Conservation (phyloP, 2,797 vertebrate species). For the Crenuchus spilurus region DNA sequence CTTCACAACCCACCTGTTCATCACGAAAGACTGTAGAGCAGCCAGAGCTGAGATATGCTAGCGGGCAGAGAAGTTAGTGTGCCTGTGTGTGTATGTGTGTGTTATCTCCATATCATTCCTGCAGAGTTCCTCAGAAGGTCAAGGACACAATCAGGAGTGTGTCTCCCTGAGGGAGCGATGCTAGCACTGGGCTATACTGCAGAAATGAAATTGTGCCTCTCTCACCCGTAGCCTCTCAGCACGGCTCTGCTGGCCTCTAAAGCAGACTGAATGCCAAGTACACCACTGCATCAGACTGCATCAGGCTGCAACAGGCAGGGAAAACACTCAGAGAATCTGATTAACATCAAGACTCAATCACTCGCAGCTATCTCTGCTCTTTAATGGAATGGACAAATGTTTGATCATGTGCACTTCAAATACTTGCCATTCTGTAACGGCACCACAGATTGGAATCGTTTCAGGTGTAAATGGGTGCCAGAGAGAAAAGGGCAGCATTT, state of each 20-base stretch:
- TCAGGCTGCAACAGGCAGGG: conserved; percentile 1
- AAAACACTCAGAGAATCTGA: not conserved
- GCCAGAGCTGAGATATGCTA: not conserved
- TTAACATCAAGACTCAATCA: conserved; percentile 20
- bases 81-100: conserved; percentile 15
- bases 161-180: conserved; percentile 16
- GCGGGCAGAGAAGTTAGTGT: not conserved
- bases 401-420: not conserved
- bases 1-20: not conserved
- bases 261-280: not conserved
- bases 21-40: not conserved
- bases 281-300: not conserved
- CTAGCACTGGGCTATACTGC: not conserved
- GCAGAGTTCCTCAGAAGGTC: conserved; percentile 20
- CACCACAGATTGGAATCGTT: conserved; percentile 3
- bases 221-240: conserved; percentile 24
- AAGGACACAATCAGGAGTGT: conserved; percentile 28
- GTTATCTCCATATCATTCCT: not conserved
- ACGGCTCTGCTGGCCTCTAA: not conserved
- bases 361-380: not conserved
- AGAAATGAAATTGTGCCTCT: conserved; percentile 24
- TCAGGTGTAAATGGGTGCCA: conserved; percentile 11
- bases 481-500: conserved; percentile 17
- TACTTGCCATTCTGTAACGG: conserved; percentile 10
- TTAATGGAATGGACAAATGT: not conserved